A percentile compares a stretch with the other conserved stretches of the same genome.
Conservation (phyloP, 1,140 invertebrate species). For the Atopsyche davidsoni region DNA sequence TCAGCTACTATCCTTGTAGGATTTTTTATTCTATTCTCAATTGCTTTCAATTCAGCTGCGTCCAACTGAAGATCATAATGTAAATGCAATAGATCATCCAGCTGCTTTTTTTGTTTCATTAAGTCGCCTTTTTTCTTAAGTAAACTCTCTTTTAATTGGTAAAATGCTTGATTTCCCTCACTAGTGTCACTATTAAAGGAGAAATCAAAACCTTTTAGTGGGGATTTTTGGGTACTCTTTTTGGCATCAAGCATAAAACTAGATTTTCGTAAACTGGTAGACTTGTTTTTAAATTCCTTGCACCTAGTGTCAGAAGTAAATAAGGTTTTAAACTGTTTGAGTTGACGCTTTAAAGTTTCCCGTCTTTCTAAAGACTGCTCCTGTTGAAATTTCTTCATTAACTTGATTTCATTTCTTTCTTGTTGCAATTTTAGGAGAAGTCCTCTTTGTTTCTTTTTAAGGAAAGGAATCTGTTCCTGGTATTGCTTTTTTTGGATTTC, state of each 20-base stretch:
- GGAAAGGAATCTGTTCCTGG: constrained; percentile 15
- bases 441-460: constrained; percentile 25
- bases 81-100: constrained; percentile 19
- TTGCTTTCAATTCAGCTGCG: constrained; percentile 15
- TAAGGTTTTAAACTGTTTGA: constrained; percentile 26
- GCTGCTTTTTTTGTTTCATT: constrained; percentile 19
- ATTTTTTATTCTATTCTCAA: constrained; percentile 12
- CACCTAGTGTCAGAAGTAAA: constrained; percentile 4
- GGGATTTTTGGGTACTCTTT: constrained; percentile 11
- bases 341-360: constrained; percentile 14
- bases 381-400: constrained; percentile 27
- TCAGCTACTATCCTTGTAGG: constrained; percentile 1
- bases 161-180: not conserved
- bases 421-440: constrained; percentile 25
- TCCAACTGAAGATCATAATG: constrained; percentile 24
- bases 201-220: constrained; percentile 21
- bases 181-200: constrained; percentile 7
- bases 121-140: constrained; percentile 7
- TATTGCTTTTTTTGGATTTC: constrained; percentile 22
- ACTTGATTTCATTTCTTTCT: constrained; percentile 26
- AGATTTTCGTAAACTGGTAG: constrained; percentile 15
- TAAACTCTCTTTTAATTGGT: constrained; percentile 11
- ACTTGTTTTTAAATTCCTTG: constrained; percentile 11
- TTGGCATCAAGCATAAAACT: constrained; percentile 7
- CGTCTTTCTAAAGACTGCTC: constrained; percentile 23